phyloP scores from a whole-genome alignment of 2,888 invertebrate species.

The Stenoptilia bipunctidactyla region DNA sequence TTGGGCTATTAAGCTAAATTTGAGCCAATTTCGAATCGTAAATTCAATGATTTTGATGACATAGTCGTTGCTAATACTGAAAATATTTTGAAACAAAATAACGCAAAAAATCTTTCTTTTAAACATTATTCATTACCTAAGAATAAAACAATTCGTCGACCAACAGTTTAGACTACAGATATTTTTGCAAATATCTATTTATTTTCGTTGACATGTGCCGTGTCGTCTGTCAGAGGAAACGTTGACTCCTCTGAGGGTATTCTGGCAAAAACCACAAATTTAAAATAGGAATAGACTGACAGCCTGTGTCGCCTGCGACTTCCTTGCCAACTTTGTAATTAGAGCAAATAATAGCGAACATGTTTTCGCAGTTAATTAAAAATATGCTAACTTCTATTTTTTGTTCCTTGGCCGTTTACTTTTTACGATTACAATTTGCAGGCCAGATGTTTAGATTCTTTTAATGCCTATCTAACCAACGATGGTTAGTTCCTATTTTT shows the following conservation, averaged over 20 bases:
- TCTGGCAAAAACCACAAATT: slow-evolving; percentile 55
- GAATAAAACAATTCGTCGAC: no score
- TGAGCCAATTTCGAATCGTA: no score
- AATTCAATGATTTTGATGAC: no score
- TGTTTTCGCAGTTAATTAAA: slow-evolving; percentile 20
- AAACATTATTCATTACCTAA: no score
- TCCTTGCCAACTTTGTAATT: slow-evolving; percentile 68
- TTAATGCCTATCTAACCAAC: slow-evolving; percentile 1
- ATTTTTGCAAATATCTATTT: not conserved
- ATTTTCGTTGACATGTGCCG: slow-evolving; percentile 31
- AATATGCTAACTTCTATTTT: slow-evolving; percentile 16
- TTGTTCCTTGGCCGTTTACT: slow-evolving; percentile 4
- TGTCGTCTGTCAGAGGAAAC: slow-evolving; percentile 57
- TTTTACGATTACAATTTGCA: slow-evolving; percentile 15
- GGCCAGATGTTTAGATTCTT: slow-evolving; percentile 26
- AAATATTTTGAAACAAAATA: no score
- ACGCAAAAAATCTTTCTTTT: no score
- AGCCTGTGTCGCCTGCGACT: slow-evolving; percentile 43
- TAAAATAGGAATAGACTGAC: slow-evolving; percentile 58
- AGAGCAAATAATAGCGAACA: slow-evolving; percentile 38
- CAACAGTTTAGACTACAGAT: no score
- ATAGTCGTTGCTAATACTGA: no score
- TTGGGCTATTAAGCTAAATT: no score
- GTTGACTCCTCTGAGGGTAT: slow-evolving; percentile 53
- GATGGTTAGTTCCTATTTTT: not conserved